Percentiles rank a stretch among this genome's conserved stretches.
phyloP scores from a whole-genome alignment of 2,797 vertebrate species.

The Pangasius mekongensis region DNA sequence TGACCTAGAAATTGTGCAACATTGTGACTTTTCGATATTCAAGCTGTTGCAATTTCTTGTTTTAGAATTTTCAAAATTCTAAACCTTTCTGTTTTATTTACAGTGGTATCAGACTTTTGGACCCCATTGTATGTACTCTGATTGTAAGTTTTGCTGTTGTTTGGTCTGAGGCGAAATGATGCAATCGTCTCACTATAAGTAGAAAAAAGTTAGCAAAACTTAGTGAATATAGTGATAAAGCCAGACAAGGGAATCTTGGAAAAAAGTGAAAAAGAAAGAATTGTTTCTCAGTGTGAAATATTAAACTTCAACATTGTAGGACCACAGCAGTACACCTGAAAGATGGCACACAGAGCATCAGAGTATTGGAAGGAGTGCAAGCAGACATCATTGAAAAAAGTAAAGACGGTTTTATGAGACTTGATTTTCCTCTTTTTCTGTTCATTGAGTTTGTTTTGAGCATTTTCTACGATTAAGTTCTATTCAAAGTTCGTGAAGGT shows the following conservation, averaged over 20 bases:
- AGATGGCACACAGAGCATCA: neutral
- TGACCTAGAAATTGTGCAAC: too few species aligned
- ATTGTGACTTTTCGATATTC: too few species aligned
- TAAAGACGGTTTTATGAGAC: neutral
- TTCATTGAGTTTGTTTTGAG: neutral
- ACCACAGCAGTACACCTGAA: neutral
- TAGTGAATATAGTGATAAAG: neutral
- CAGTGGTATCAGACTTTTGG: neutral
- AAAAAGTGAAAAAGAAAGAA: neutral
- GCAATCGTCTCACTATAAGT: neutral
- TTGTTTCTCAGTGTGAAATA: constrained; percentile 8
- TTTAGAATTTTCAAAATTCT: neutral
- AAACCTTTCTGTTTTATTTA: neutral
- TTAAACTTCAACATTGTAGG: neutral
- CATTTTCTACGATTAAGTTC: neutral
- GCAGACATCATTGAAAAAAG: neutral
- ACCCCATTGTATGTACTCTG: neutral
- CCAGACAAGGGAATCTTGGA: neutral
- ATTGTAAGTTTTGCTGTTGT: neutral
- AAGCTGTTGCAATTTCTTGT: neutral
- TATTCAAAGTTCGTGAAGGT: neutral
- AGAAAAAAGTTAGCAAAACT: constrained; percentile 2
- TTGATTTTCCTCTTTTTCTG: neutral
- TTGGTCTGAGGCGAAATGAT: neutral
- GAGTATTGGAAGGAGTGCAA: neutral